phyloP scores from a whole-genome alignment of 2,113 vertebrate species.

The Corythoichthys haematopterus region DNA sequence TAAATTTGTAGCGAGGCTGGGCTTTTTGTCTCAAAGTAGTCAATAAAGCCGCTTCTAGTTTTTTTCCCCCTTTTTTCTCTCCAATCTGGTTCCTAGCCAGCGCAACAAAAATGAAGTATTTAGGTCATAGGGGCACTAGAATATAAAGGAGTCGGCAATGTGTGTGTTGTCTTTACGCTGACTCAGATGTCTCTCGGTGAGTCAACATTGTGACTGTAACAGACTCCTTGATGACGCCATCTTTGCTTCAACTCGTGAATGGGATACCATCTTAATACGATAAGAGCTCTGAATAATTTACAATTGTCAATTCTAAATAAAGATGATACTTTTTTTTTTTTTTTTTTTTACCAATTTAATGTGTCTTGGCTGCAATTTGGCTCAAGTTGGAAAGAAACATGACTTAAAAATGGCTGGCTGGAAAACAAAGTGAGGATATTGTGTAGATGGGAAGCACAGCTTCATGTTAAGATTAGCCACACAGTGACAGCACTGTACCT shows the following conservation, averaged over 20 bases:
- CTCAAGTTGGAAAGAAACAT: background rate
- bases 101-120: slow-evolving; percentile 49
- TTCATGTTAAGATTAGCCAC: slow-evolving; percentile 16
- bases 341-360: background rate
- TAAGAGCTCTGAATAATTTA: background rate
- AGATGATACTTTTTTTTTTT: background rate
- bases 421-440: background rate
- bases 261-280: background rate
- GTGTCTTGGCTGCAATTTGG: background rate
- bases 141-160: slow-evolving; percentile 37
- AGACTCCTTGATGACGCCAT: background rate
- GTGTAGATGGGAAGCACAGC: background rate
- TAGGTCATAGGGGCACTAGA: slow-evolving; percentile 36
- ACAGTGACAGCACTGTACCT: slow-evolving; percentile 30
- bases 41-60: slow-evolving; percentile 36
- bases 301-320: background rate
- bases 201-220: background rate
- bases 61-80: slow-evolving; percentile 8
- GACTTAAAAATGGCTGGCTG: background rate
- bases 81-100: slow-evolving; percentile 26
- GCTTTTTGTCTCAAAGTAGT: slow-evolving; percentile 23
- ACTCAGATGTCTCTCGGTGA: slow-evolving; percentile 4
- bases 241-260: background rate
- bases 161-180: slow-evolving; percentile 16
- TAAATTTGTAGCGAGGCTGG: slow-evolving; percentile 32